phyloP scores from a whole-genome alignment of 2,797 vertebrate species.

The Amazonetta brasiliensis region DNA sequence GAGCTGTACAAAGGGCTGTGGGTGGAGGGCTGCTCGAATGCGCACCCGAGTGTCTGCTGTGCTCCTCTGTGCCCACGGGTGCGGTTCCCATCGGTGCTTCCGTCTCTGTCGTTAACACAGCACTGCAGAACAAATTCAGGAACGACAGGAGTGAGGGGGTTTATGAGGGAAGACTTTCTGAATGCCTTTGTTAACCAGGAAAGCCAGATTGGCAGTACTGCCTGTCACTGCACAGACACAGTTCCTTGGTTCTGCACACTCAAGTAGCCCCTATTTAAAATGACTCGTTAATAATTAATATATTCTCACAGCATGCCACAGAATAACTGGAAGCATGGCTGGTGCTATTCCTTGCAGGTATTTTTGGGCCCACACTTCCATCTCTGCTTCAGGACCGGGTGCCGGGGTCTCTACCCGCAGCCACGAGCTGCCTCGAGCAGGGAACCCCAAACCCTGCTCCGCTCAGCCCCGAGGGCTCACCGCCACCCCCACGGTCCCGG shows the following conservation, averaged over 20 bases:
- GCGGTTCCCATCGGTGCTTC: not conserved
- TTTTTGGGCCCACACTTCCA: not conserved
- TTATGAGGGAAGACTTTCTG: not conserved
- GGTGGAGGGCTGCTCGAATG: not conserved
- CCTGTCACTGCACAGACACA: not conserved
- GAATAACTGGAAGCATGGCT: not conserved
- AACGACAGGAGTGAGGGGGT: not conserved
- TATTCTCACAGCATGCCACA: not conserved
- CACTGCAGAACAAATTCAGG: not conserved
- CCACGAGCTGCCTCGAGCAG: not conserved
- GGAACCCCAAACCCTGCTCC: not conserved
- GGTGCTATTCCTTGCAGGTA: not conserved
- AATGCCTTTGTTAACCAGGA: not conserved
- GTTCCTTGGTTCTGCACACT: not conserved
- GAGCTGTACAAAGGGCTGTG: not conserved
- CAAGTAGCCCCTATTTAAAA: not conserved
- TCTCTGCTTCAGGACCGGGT: not conserved
- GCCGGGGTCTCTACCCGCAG: rapidly evolving
- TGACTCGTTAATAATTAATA: not conserved
- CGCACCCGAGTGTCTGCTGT: rapidly evolving
- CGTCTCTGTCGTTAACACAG: not conserved
- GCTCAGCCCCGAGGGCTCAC: rapidly evolving
- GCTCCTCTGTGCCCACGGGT: rapidly evolving
- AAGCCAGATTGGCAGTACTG: not conserved
- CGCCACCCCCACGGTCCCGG: rapidly evolving